These are phyloP conservation scores for Lepisosteus osseus DNA, from an alignment of 2,113 vertebrate species.

Conservation along the genomic window DNA sequence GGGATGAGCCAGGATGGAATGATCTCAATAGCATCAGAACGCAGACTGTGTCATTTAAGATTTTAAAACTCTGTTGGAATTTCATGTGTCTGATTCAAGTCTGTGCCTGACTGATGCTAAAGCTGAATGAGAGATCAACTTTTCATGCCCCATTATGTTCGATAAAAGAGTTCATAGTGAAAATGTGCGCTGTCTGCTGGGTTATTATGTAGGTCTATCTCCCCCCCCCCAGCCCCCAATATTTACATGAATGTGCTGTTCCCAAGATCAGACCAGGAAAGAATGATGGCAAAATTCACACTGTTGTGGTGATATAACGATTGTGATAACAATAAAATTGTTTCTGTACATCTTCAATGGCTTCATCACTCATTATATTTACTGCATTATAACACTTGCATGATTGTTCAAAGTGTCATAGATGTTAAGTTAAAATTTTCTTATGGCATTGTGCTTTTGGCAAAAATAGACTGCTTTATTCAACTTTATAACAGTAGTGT, in stretches of 20 bases:
- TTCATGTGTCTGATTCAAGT: slow-evolving; percentile 25
- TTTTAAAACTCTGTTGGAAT: slow-evolving; percentile 20
- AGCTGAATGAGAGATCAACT: slow-evolving; percentile 30
- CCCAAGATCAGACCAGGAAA: slow-evolving; percentile 15
- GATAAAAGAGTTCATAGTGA: slow-evolving; percentile 32
- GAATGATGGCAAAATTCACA: not conserved
- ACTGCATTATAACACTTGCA: no score
- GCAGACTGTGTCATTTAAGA: not conserved
- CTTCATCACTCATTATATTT: no score
- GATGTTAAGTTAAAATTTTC: no score
- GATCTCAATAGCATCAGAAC: slow-evolving; percentile 21
- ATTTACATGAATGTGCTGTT: slow-evolving; percentile 34
- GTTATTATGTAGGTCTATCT: not conserved
- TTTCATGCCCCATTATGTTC: slow-evolving; percentile 33
- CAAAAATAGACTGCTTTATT: no score
- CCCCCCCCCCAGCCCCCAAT: not conserved
- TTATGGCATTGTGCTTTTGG: no score
- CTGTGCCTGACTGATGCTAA: not conserved
- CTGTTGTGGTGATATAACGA: no score
- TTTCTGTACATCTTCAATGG: no score
- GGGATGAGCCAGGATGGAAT: not conserved
- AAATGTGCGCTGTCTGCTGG: not conserved
- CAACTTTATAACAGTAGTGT: no score
- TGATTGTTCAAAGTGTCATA: no score
- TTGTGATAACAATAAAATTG: no score